Conservation (phyloP, 2,113 vertebrate genomes). For the Dissostichus mawsoni region DNA sequence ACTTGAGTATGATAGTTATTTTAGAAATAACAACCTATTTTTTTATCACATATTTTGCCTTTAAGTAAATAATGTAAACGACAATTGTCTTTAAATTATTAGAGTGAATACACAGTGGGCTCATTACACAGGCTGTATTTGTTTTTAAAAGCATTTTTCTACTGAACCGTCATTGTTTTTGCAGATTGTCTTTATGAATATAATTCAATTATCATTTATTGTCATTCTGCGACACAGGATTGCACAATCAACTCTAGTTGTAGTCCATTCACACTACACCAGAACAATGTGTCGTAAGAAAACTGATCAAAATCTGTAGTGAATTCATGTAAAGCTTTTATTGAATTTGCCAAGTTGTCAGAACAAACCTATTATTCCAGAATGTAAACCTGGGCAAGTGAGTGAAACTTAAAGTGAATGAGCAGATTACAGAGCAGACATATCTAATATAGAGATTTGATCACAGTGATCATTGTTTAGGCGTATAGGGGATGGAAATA, state of each 20-base stretch:
- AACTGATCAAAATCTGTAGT: too few relatives aligned
- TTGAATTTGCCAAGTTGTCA: not conserved
- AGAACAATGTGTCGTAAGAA: too few relatives aligned
- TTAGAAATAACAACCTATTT: not conserved
- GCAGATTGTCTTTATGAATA: not conserved
- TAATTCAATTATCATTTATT: not conserved
- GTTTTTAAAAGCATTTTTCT: not conserved
- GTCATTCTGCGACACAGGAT: too few relatives aligned
- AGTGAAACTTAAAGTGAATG: too few relatives aligned
- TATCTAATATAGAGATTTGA: constrained; percentile 12
- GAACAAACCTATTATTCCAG: not conserved
- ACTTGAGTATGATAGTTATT: not conserved
- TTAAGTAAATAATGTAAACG: not conserved
- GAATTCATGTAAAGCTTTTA: too few relatives aligned
- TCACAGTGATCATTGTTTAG: not conserved
- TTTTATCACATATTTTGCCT: not conserved
- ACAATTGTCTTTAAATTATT: not conserved
- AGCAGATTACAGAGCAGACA: not conserved
- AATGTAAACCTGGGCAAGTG: not conserved
- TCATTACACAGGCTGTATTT: not conserved
- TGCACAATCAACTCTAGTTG: too few relatives aligned
- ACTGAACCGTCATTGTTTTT: not conserved
- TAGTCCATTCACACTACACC: too few relatives aligned
- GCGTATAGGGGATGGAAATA: not conserved
- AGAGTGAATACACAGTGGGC: not conserved